Evolutionary conservation across 2,888 invertebrate genomes (phyloP).

Genomic region (Entomobrya multifasciata): DNA sequence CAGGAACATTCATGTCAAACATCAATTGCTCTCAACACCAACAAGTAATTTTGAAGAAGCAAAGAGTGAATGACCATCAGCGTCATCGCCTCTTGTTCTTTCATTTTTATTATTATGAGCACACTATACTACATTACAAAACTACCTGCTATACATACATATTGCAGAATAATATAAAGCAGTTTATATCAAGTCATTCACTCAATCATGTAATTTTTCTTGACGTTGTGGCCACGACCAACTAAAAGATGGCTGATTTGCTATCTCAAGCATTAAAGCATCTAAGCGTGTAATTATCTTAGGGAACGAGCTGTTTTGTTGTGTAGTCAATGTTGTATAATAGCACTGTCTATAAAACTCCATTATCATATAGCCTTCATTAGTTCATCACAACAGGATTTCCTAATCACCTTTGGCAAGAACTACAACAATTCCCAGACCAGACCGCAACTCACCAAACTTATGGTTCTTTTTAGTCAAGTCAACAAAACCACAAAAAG

Average conservation of each 20-base stretch:
- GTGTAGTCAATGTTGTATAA: constrained; percentile 45
- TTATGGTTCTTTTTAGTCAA: background rate
- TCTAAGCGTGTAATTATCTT: constrained; percentile 71
- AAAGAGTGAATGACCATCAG: constrained; percentile 60
- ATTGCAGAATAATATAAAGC: constrained; percentile 22
- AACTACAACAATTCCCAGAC: constrained; percentile 36
- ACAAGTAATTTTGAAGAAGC: constrained; percentile 16
- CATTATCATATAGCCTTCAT: constrained; percentile 70
- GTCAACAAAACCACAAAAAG: background rate
- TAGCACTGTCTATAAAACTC: constrained; percentile 65
- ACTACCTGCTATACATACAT: background rate
- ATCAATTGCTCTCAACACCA: constrained; percentile 35
- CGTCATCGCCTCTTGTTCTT: constrained; percentile 6
- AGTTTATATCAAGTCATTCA: constrained; percentile 46
- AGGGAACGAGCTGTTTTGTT: constrained; percentile 30
- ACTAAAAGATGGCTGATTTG: constrained; percentile 66
- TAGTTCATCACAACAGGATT: constrained; percentile 70
- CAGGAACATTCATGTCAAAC: constrained; percentile 65
- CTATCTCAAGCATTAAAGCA: constrained; percentile 53
- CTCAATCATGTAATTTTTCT: constrained; percentile 67
- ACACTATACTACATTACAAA: background rate
- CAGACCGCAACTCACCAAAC: constrained; percentile 38
- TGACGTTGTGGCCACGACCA: constrained; percentile 45
- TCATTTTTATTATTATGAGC: background rate
- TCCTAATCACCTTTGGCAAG: constrained; percentile 71